Conservation (phyloP, 2,797 vertebrate genomes). For the Erithacus rubecula region DNA sequence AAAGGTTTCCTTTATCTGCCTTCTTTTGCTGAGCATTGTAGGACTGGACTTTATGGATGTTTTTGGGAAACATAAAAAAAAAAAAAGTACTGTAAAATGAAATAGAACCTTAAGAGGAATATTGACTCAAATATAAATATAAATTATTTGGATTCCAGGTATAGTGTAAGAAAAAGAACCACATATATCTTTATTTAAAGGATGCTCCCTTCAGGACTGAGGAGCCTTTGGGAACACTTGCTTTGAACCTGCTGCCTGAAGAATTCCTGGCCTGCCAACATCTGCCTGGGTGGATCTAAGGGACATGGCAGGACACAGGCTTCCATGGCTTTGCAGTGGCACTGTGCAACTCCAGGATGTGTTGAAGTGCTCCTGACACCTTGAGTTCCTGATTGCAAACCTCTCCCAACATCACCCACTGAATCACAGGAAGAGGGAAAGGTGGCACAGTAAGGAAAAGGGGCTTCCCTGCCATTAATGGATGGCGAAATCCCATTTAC, state of each 20-base stretch:
- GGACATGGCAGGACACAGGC: neutral
- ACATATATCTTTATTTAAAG: neutral
- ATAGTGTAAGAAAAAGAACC: neutral
- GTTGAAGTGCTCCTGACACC: neutral
- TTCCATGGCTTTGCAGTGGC: neutral
- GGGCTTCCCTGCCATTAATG: neutral
- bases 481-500: neutral
- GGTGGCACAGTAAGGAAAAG: neutral
- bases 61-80: neutral
- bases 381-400: neutral
- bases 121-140: too few species aligned
- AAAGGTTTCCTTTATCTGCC: neutral
- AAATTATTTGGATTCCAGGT: neutral
- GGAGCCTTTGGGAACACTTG: neutral
- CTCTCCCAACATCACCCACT: rapidly evolving
- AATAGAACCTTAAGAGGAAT: neutral
- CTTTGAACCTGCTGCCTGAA: neutral
- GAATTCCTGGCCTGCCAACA: neutral
- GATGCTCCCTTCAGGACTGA: neutral
- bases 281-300: too few species aligned
- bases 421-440: neutral
- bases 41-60: neutral
- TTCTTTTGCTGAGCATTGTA: neutral
- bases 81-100: neutral
- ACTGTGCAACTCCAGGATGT: neutral